Evolutionary conservation across 2,113 vertebrate species (phyloP).

Genomic region (Tupaia chinensis): DNA sequence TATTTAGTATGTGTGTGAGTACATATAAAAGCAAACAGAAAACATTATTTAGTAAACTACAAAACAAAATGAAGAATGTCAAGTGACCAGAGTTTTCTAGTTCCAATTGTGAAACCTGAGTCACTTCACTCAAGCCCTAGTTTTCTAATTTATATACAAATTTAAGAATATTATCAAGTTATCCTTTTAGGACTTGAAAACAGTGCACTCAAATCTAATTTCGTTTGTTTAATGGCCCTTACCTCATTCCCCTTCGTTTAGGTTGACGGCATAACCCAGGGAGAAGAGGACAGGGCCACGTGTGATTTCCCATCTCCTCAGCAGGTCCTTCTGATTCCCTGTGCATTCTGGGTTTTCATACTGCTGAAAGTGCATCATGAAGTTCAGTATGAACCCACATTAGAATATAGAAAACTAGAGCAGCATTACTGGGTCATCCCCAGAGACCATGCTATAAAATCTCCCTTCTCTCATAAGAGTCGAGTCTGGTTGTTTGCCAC

Average conservation of each 20-base stretch:
- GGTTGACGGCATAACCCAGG: background rate
- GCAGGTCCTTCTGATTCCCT: background rate
- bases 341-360: background rate
- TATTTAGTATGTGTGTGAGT: background rate
- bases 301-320: background rate
- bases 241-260: background rate
- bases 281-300: background rate
- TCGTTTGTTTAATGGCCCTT: background rate
- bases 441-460: background rate
- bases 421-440: background rate
- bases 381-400: background rate
- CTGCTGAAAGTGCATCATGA: background rate
- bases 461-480: background rate
- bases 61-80: constrained; percentile 14
- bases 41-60: background rate
- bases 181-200: background rate
- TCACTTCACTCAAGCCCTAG: background rate
- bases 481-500: background rate
- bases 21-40: background rate
- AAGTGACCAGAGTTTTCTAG: background rate
- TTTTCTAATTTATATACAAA: constrained; percentile 13
- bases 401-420: background rate
- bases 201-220: background rate
- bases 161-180: background rate
- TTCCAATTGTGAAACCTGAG: background rate